These are phyloP conservation scores for Drosophila paulistorum DNA, from an alignment of 1,140 invertebrate genomes.

Conservation along the genomic window DNA sequence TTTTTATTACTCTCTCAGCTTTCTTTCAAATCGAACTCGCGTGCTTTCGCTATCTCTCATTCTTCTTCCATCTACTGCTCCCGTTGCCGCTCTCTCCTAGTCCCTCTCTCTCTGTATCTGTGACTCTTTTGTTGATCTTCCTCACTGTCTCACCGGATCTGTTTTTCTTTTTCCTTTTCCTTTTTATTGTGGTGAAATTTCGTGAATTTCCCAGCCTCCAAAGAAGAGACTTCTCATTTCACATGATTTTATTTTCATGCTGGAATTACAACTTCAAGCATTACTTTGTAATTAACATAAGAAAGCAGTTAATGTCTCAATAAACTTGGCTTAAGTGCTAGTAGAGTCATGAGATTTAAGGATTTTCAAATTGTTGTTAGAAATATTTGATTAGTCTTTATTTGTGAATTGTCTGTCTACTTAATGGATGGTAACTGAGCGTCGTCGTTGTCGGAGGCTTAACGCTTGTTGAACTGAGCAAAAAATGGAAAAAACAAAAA, in stretches of 20 bases:
- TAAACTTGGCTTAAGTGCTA: not conserved
- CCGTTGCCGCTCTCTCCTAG: not conserved
- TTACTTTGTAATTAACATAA: not conserved
- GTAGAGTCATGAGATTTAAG: not conserved
- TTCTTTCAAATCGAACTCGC: conserved; percentile 55
- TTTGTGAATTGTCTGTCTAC: not conserved
- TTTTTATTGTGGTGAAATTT: conserved; percentile 26
- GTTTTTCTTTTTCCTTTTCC: conserved; percentile 2
- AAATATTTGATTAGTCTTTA: too few species aligned
- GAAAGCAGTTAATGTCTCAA: not conserved
- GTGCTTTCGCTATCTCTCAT: conserved; percentile 44
- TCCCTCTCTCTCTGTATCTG: not conserved
- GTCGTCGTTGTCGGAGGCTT: not conserved
- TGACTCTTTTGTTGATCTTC: not conserved
- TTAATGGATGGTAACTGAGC: not conserved
- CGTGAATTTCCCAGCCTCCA: conserved; percentile 25
- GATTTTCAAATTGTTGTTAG: too few species aligned
- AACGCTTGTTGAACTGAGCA: conserved; percentile 18
- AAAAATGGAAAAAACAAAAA: conserved; percentile 43
- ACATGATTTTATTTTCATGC: not conserved
- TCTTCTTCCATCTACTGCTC: not conserved
- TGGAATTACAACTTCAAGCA: not conserved
- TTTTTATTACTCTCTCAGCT: conserved; percentile 62
- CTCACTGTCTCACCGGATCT: conserved; percentile 28
- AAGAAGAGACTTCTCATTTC: not conserved